phyloP scores from a whole-genome alignment of 2,888 invertebrate genomes.

The Troglohyphantes excavatus region DNA sequence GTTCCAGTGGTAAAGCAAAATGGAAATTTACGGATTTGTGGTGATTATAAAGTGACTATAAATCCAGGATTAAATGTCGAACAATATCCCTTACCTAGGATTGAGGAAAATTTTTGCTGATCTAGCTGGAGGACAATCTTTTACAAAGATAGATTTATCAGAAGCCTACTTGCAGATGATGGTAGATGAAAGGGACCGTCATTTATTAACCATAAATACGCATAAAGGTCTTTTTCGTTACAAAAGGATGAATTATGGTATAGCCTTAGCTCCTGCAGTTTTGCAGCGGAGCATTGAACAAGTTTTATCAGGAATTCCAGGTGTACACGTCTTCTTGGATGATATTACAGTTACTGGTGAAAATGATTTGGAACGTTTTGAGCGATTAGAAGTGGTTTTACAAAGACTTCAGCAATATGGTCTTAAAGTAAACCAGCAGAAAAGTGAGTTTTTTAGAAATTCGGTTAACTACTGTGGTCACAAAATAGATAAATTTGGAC shows the following conservation, averaged over 20 bases:
- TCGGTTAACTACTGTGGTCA: conserved; percentile 50
- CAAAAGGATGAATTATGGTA: conserved; percentile 81
- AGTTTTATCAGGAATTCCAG: conserved; percentile 27
- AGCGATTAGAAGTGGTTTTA: conserved; percentile 40
- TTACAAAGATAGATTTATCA: neutral
- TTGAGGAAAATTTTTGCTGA: conserved; percentile 77
- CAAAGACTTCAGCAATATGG: conserved; percentile 13
- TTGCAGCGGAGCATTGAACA: conserved; percentile 79
- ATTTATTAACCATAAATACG: conserved; percentile 81
- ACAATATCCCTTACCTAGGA: conserved; percentile 80
- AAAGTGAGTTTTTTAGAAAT: conserved; percentile 43
- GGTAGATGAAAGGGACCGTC: conserved; percentile 81
- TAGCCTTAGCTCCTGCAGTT: conserved; percentile 81
- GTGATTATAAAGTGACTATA: conserved; percentile 80
- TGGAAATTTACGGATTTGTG: conserved; percentile 81
- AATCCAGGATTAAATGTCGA: conserved; percentile 80
- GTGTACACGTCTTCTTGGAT: conserved; percentile 36
- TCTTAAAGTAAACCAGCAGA: conserved; percentile 28
- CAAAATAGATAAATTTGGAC: conserved; percentile 36
- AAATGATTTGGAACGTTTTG: conserved; percentile 50
- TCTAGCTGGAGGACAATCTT: neutral
- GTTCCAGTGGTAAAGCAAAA: neutral
- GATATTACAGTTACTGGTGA: conserved; percentile 34
- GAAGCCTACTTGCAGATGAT: conserved; percentile 82
- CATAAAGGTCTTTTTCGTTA: conserved; percentile 81